Conservation (phyloP, 2,113 vertebrate species). For the Proteles cristata region DNA sequence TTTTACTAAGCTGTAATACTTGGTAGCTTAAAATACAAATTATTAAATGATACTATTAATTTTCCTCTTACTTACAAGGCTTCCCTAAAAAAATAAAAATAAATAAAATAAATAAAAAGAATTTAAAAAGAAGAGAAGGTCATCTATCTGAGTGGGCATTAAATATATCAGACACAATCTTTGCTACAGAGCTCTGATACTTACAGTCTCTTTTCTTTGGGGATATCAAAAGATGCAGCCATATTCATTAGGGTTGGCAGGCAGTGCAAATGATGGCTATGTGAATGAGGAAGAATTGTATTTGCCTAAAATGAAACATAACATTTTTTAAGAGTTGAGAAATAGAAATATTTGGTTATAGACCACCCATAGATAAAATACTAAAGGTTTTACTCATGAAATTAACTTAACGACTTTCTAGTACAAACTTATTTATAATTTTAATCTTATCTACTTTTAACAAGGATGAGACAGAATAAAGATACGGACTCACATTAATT, state of each 20-base stretch:
- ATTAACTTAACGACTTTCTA: not conserved
- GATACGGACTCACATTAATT: not conserved
- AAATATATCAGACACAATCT: not conserved
- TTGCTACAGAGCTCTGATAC: conserved; percentile 73
- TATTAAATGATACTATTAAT: not conserved
- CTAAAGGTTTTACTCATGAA: conserved; percentile 17
- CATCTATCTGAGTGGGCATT: not conserved
- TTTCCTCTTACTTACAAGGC: not conserved
- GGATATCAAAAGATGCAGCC: conserved; percentile 98
- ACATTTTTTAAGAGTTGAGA: not conserved
- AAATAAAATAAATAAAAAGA: not conserved
- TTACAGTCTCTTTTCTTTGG: conserved; percentile 97
- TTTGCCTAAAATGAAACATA: conserved; percentile 91
- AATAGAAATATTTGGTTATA: conserved; percentile 23
- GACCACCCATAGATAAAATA: not conserved
- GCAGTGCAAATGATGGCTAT: conserved; percentile 98
- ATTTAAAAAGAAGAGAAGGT: not conserved
- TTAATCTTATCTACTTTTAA: not conserved
- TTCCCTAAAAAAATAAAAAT: not conserved
- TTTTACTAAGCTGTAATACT: conserved; percentile 1
- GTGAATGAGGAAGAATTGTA: conserved; percentile 98
- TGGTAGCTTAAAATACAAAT: conserved; percentile 12
- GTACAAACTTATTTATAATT: conserved; percentile 4
- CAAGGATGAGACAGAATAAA: not conserved
- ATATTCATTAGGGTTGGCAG: conserved; percentile 98